phyloP scores from a whole-genome alignment of 2,797 vertebrate species.

The Acipenser ruthenus region DNA sequence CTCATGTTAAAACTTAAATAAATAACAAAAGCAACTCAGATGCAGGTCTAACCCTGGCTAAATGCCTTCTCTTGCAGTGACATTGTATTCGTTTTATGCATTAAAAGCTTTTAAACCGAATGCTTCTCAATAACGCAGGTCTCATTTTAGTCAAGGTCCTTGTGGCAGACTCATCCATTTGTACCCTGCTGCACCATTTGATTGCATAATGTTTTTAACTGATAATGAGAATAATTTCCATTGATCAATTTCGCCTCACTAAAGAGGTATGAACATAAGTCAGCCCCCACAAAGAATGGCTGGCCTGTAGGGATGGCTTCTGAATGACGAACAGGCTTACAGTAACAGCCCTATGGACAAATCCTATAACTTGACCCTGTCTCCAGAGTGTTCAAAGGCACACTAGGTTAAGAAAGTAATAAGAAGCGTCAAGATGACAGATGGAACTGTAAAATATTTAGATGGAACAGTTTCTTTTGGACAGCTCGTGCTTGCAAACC shows the following conservation, averaged over 20 bases:
- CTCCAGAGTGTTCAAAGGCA: too few species aligned
- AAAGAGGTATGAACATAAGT: conserved; percentile 1
- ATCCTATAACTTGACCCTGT: not conserved
- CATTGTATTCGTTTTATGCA: not conserved
- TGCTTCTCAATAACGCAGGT: not conserved
- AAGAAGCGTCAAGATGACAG: not conserved
- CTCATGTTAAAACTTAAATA: too few species aligned
- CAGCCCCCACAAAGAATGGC: not conserved
- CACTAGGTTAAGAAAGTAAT: not conserved
- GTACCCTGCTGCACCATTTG: not conserved
- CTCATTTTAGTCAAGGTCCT: not conserved
- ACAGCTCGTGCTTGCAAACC: not conserved
- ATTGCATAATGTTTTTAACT: not conserved
- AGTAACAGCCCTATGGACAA: not conserved
- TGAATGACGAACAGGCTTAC: not conserved
- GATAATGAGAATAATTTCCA: not conserved
- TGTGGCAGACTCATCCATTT: not conserved
- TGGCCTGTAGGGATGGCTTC: not conserved
- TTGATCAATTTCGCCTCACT: not conserved
- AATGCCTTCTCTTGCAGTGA: not conserved
- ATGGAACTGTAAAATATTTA: not conserved
- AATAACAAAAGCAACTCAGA: too few species aligned
- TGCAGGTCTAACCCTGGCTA: not conserved
- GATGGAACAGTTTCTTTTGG: not conserved
- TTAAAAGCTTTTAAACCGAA: not conserved